Base-by-base conservation (phyloP, 2,113 vertebrate genomes). In the Poecilia latipinna region DNA sequence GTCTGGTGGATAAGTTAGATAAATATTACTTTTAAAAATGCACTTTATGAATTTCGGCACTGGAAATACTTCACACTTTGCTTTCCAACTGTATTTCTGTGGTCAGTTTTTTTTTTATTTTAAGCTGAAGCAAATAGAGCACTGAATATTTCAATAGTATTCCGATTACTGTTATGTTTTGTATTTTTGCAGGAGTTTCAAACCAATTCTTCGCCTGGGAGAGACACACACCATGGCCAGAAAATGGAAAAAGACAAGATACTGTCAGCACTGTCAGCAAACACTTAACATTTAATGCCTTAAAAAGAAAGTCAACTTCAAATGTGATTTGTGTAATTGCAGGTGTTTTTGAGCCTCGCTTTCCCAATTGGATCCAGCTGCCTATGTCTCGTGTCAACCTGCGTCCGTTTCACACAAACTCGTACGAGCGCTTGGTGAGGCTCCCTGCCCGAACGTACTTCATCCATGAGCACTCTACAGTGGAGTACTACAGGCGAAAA, bases 401-500 rank as follows among this genome's bases (percentile, higher is more conserved):
- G 2, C 4, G 26, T 28, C 88, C 88, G 0, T 93, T 93, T 76
- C 75, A 84, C 42, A 24, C 54, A 70, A 61, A 44, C 57, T 69
- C 86, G 37, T 79, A 92, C 3, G 63, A 79, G 15, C 75, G 69
- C 68, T 62, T 74, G 66, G 62, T 69, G n/a, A 65, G 61, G 68
- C 62, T 42, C 0, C 65, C 0, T 0, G 13, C 32, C 24, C 83
- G n/a, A 1, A 88, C 83, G 61, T 92, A 77, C 88, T 94, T 93
- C 75, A 77, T 89, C 63, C 87, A 66, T 13, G 74, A 93, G 61
- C 78, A 77, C 54, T 92, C 93, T 12, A 82, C 68, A 8, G 64
- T 84, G 6, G 71, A 91, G 8, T 91, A 92, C 82, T 92, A 93
- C 85, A 86, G 85, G 77, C 86, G 70, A 91, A 31, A 28, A 57